phyloP scores from a whole-genome alignment of 2,888 invertebrate species.

The Andrena chrysosceles region DNA sequence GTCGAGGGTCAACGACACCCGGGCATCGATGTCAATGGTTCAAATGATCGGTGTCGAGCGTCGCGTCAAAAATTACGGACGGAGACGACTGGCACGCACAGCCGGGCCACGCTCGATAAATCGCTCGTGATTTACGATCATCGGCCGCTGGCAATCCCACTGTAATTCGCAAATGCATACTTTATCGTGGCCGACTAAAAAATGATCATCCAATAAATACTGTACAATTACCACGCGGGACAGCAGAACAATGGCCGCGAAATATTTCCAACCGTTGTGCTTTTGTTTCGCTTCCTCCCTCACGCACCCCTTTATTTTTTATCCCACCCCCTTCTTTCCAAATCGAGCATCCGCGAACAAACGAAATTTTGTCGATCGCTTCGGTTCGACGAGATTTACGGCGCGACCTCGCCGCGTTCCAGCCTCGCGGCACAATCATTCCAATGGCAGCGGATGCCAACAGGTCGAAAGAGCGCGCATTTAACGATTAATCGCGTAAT shows the following conservation, averaged over 20 bases:
- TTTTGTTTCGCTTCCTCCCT: background rate
- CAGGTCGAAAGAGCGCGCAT: constrained; percentile 62
- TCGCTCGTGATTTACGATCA: constrained; percentile 52
- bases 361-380: constrained; percentile 11
- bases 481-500: constrained; percentile 69
- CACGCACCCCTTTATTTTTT: too few relatives aligned
- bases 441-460: constrained; percentile 19
- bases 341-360: background rate
- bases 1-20: constrained; percentile 47
- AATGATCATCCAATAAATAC: constrained; percentile 44
- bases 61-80: constrained; percentile 58
- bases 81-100: constrained; percentile 6
- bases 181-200: constrained; percentile 29
- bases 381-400: constrained; percentile 27
- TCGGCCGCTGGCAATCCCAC: constrained; percentile 10
- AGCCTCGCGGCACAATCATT: background rate
- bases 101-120: constrained; percentile 32
- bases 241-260: constrained; percentile 15
- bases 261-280: constrained; percentile 13
- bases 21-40: constrained; percentile 58
- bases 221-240: constrained; percentile 24
- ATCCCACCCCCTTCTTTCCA: background rate
- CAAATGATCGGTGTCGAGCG: constrained; percentile 52
- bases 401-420: background rate
- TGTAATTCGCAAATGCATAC: constrained; percentile 33